Evolutionary conservation across 2,797 vertebrate species (phyloP), one percentile per base, ranked within the genome.

Genomic region (Microchirus variegatus): DNA sequence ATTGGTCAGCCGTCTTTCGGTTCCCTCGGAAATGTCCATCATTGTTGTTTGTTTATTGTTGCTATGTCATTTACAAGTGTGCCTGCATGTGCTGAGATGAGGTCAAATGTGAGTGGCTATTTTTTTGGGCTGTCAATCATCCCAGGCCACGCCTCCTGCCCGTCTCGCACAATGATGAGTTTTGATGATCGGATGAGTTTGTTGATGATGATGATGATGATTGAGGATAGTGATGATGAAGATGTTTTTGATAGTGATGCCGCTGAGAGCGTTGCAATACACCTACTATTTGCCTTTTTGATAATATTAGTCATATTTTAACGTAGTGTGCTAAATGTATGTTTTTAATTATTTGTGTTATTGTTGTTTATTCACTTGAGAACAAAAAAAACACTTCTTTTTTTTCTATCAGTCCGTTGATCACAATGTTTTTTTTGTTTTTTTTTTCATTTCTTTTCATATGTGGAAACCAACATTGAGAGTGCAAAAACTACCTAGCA

Each of bases 201-300:
- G 31, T 6, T 31, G 31, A 31, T 73, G 76, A 80, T 68, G 75
- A 69, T 79, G 75, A 70, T 66, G 68, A 70, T 68, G 67, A 78
- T 69, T 86, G 63, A 74, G 56, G 70, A 68, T 80, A 75, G 70
- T 71, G 75, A 84, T 84, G 70, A 85, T 71, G 83, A 88, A 64
- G 75, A 71, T 87, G 73, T 73, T 83, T 80, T 82, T 79, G 73
- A 71, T 85, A 81, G 86, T 84, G 84, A 82, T 89, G 81, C 83
- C 69, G 70, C 78, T 79, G 89, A 92, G 90, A 91, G 82, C 69
- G 91, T 91, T 93, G 93, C 93, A 93, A 94, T 94, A 94, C 90
- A 91, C 89, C 89, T 90, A 83, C 85, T 86, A 81, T 93, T 93
- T 93, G 91, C 92, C 92, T 93, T 93, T 82, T 91, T 90, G 82